phyloP scores from a whole-genome alignment of 2,888 invertebrate genomes.

The Diabrotica balteata region DNA sequence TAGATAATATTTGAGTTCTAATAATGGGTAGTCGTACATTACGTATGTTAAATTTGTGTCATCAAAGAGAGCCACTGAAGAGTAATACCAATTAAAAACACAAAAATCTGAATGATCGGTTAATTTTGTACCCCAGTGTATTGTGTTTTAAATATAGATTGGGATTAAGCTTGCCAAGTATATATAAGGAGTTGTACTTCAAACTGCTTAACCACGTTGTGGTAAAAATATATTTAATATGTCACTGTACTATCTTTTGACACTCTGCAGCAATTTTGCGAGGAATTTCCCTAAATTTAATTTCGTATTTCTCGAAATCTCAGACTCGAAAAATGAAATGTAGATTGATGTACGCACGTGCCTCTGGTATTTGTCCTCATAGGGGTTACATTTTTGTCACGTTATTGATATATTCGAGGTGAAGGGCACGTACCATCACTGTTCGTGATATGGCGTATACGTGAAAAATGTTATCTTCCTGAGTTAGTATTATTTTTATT shows the following conservation, averaged over 20 bases:
- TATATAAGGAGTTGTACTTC: too few species aligned
- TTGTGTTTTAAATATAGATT: too few species aligned
- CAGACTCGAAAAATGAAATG: conserved; percentile 21
- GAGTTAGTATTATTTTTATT: conserved; percentile 13
- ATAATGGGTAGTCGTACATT: too few species aligned
- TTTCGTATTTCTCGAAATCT: conserved; percentile 17
- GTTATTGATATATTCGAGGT: conserved; percentile 22
- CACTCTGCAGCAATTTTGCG: conserved; percentile 6
- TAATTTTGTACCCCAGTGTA: too few species aligned
- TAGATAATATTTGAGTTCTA: too few species aligned
- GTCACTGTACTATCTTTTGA: conserved; percentile 2
- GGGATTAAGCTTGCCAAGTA: too few species aligned
- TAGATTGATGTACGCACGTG: conserved; percentile 22
- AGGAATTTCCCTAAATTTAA: conserved; percentile 20
- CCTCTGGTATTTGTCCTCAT: conserved; percentile 18
- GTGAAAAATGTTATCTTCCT: conserved; percentile 12
- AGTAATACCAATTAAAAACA: too few species aligned
- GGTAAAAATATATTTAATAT: neutral
- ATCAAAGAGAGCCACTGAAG: too few species aligned
- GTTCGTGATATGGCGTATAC: conserved; percentile 10
- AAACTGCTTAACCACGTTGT: too few species aligned
- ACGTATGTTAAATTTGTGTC: too few species aligned
- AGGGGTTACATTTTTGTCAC: conserved; percentile 23
- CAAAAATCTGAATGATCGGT: too few species aligned
- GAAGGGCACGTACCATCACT: conserved; percentile 13